A percentile compares a stretch with the other conserved stretches of the same genome.
Conservation (phyloP, 2,797 vertebrate species). For the Acanthornis magna region DNA sequence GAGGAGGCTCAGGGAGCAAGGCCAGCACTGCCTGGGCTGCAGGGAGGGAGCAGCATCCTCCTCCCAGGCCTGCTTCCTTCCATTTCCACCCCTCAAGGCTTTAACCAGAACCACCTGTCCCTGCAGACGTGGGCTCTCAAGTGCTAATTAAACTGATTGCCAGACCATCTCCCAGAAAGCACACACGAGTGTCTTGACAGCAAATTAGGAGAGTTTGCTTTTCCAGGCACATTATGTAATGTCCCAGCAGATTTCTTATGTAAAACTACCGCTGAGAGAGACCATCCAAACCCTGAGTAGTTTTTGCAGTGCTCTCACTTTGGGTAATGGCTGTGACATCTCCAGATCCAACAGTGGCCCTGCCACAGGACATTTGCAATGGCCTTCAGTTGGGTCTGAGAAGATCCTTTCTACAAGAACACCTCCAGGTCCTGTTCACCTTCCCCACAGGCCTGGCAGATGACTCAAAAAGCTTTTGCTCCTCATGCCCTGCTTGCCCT, state of each 20-base stretch:
- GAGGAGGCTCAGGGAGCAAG: not conserved
- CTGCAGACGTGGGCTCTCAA: not conserved
- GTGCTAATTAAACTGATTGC: not conserved
- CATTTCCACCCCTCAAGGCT: not conserved
- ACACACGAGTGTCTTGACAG: not conserved
- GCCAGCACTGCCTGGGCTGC: not conserved
- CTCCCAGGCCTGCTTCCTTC: not conserved
- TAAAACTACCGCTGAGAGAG: not conserved
- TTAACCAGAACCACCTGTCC: not conserved
- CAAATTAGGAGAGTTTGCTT: not conserved
- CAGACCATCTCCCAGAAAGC: not conserved
- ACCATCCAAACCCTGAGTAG: not conserved
- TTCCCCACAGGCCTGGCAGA: not conserved
- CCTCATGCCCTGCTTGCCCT: not conserved
- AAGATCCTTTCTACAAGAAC: not conserved
- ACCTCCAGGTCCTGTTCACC: not conserved
- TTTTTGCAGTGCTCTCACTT: not conserved
- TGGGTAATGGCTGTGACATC: not conserved
- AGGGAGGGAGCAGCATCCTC: not conserved
- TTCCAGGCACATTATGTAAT: not conserved
- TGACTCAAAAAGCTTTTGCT: not conserved
- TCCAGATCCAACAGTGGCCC: not conserved
- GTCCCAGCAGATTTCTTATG: not conserved
- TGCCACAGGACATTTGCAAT: not conserved
- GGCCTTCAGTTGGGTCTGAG: not conserved